phyloP scores from a whole-genome alignment of 2,888 invertebrate species.

The Cerceris ruficornis region DNA sequence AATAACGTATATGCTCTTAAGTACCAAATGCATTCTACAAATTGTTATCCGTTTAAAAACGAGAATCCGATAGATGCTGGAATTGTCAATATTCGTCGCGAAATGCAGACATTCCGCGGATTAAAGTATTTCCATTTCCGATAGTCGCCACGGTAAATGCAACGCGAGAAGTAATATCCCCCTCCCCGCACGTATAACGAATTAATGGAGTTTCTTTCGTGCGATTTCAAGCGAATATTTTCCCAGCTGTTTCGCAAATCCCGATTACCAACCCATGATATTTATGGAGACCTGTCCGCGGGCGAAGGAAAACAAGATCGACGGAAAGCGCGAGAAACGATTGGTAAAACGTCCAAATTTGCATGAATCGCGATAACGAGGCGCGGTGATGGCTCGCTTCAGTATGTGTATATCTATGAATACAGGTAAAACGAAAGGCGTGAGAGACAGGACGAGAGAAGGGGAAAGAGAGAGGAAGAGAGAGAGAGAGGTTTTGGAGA shows the following conservation, averaged over 20 bases:
- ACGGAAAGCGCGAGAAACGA: slow-evolving; percentile 15
- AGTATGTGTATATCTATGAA: not conserved
- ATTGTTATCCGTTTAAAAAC: too few species aligned
- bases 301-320: slow-evolving; percentile 6
- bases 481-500: slow-evolving; percentile 4
- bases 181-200: not conserved
- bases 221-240: slow-evolving; percentile 15
- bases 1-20: too few species aligned
- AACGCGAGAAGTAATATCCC: too few species aligned
- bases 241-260: not conserved
- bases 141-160: not conserved
- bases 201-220: slow-evolving; percentile 2
- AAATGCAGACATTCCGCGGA: slow-evolving; percentile 2
- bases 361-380: slow-evolving; percentile 58
- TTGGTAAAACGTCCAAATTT: slow-evolving; percentile 47
- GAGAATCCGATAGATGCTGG: too few species aligned
- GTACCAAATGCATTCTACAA: too few species aligned
- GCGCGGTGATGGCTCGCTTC: slow-evolving; percentile 31
- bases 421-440: not conserved
- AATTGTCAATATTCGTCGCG: too few species aligned
- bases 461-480: not conserved
- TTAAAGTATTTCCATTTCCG: slow-evolving; percentile 6
- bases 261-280: not conserved
- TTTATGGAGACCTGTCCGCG: not conserved
- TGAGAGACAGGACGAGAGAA: not conserved